Base-by-base conservation (phyloP, 1,140 invertebrate species). In the Oncopodura yosiiana region DNA sequence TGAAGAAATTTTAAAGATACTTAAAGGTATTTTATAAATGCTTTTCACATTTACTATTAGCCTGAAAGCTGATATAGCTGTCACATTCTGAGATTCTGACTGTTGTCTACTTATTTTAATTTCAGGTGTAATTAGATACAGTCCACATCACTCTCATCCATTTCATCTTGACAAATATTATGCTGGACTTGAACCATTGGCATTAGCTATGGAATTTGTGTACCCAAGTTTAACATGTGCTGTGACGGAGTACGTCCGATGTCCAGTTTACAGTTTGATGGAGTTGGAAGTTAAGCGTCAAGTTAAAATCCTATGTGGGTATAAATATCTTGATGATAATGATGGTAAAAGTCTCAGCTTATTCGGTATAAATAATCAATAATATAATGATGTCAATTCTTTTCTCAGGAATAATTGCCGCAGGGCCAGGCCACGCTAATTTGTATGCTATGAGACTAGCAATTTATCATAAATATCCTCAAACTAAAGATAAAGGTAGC, bases 121-220 rank as follows among this genome's bases (percentile, higher is more conserved):
- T 23, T 3, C 16, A 18, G 23, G 23, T 12, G 3, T 49, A 19
- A 49, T 49, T 49, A 19, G 34, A 12, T 38, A 36, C 32, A 19
- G 12, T 9, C 46, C 46, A 19, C 46, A 49, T 38, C 30, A 11
- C 3, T 37, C 30, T 5, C 46, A 49, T 49, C 46, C 46, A 21
- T 37, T 49, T 18, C 21, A 49, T 21, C 21, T 49, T 3, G 8
- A 34, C 30, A 34, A n/a, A 34, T 9, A n/a, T 9, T 8, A 8
- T 8, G 30, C 30, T 9, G 30, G 57, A 2, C 29, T 54, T 23
- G 58, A 61, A 29, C 53, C 58, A 14, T 61, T 53, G 18, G 49
- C 38, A 2, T 27, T 56, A 2, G 24, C 44, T 21, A 49, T 21
- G 1, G 58, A 61, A 18, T 37, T 52, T 18, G 36, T 49, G 1